These are phyloP conservation scores for Myotis vivesi DNA, from an alignment of 2,797 vertebrate species.

Conservation along the genomic window DNA sequence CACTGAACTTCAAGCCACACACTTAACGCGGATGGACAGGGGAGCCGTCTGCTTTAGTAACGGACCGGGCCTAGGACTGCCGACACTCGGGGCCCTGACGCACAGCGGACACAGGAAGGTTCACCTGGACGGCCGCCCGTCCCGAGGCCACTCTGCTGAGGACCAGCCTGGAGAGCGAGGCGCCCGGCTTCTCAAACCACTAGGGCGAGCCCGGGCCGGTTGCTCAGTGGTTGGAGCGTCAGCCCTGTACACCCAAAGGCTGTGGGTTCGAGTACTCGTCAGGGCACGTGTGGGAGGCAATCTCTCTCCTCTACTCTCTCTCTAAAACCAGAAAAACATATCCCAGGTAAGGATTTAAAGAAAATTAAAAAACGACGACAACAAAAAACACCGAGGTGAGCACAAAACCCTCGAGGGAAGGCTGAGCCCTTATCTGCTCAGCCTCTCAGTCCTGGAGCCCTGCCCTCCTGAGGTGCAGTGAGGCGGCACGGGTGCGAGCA, in stretches of 20 bases:
- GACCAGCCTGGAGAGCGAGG: background rate
- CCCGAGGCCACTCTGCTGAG: background rate
- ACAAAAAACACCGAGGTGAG: background rate
- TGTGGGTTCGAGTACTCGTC: background rate
- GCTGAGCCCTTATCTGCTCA: rapidly evolving
- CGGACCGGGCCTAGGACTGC: background rate
- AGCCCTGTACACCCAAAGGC: background rate
- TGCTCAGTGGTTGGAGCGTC: background rate
- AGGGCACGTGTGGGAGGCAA: background rate
- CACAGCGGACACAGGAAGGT: background rate
- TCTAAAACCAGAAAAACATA: background rate
- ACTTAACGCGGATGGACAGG: rapidly evolving
- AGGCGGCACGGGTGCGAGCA: background rate
- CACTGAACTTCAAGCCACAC: background rate
- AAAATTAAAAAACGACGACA: background rate
- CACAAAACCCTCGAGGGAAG: background rate
- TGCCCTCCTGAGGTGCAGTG: too few species aligned
- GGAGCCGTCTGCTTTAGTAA: background rate
- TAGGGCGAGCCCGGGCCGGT: background rate
- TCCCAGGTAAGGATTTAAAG: background rate
- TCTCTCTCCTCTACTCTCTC: background rate
- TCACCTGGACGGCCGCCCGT: rapidly evolving
- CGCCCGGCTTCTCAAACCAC: background rate
- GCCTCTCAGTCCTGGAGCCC: background rate
- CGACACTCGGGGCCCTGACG: rapidly evolving